Percentiles rank a stretch among this genome's conserved stretches.
phyloP scores from a whole-genome alignment of 2,113 vertebrate species.

The Marmota flaviventris region DNA sequence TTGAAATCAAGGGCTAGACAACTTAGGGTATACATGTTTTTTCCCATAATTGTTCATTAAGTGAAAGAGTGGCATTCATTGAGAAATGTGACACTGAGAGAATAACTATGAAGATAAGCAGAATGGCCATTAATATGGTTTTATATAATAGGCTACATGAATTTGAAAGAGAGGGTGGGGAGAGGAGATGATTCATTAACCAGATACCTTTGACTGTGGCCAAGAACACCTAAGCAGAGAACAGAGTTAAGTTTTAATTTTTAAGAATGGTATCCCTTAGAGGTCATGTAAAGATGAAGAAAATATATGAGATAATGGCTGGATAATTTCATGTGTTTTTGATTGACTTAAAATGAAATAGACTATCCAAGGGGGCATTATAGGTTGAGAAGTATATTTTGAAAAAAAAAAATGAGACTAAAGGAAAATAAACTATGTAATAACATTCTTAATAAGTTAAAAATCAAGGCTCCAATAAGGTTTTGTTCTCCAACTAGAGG shows the following conservation, averaged over 20 bases:
- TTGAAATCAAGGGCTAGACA: neutral
- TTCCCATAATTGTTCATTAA: neutral
- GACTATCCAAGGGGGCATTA: neutral
- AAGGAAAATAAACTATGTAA: neutral
- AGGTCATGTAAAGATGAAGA: neutral
- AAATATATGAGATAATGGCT: neutral
- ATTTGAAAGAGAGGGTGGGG: neutral
- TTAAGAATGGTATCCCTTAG: neutral
- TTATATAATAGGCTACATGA: neutral
- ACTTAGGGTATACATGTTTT: neutral
- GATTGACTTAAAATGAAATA: neutral
- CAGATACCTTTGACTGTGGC: neutral
- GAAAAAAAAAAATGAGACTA: neutral
- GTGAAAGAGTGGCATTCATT: neutral
- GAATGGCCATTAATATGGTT: neutral
- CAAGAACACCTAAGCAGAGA: neutral
- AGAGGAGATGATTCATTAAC: neutral
- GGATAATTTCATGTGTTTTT: neutral
- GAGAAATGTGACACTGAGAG: neutral
- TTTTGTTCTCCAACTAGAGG: neutral
- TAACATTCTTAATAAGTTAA: neutral
- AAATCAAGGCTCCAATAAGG: neutral
- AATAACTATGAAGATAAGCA: neutral
- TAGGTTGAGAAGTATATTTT: conserved; percentile 12
- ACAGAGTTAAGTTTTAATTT: neutral